A percentile compares a stretch with the other conserved stretches of the same genome.
phyloP scores from a whole-genome alignment of 2,797 vertebrate genomes.

The Decapterus maruadsi region DNA sequence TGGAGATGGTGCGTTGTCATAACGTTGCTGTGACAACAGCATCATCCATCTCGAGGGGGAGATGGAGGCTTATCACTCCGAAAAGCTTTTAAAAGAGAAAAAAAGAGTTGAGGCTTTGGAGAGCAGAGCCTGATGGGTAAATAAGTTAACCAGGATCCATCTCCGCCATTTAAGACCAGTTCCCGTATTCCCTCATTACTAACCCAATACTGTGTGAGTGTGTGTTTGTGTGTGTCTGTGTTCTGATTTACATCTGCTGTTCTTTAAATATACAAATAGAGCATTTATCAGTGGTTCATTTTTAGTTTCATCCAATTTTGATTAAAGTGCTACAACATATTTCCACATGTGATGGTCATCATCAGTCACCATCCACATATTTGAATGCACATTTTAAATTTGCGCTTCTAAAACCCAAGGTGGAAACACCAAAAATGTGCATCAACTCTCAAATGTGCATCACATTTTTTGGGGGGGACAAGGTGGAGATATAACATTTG shows the following conservation, averaged over 20 bases:
- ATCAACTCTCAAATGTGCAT: no score
- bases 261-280: neutral
- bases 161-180: conserved; percentile 75
- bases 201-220: conserved; percentile 42
- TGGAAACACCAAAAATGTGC: no score
- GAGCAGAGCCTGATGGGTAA: conserved; percentile 81
- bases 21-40: conserved; percentile 72
- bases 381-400: no score
- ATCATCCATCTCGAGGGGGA: conserved; percentile 68
- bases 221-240: conserved; percentile 41
- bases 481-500: no score
- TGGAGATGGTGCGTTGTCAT: conserved; percentile 41
- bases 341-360: no score
- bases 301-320: no score
- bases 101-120: conserved; percentile 53
- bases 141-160: conserved; percentile 79
- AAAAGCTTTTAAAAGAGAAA: conserved; percentile 79
- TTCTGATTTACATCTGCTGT: conserved; percentile 5
- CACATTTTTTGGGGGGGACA: no score
- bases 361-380: no score
- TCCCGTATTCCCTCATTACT: conserved; percentile 78
- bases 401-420: no score
- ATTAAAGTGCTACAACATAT: no score
- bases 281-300: neutral
- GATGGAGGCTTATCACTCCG: conserved; percentile 73